These are phyloP conservation scores for Petrocephalus schoutedeni DNA, from an alignment of 2,797 vertebrate genomes.

Conservation along the genomic window DNA sequence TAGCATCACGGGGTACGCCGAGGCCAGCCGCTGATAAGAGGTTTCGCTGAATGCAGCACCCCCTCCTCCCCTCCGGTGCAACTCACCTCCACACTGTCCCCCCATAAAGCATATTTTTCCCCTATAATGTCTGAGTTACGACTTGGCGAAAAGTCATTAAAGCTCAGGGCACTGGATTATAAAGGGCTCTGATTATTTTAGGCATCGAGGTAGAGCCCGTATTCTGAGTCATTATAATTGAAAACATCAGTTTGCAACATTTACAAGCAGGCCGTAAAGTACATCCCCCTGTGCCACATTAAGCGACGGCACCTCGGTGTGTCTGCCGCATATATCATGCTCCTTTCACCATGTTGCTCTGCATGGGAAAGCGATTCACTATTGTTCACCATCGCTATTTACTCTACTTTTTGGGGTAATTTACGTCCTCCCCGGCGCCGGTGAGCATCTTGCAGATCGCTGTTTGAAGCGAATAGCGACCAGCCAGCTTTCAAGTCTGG, in stretches of 20 bases:
- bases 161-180: constrained; percentile 53
- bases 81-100: constrained; percentile 52
- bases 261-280: constrained; percentile 61
- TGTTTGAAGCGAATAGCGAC: constrained; percentile 4
- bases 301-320: constrained; percentile 55
- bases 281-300: constrained; percentile 55
- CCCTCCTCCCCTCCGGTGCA: constrained; percentile 43
- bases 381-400: constrained; percentile 38
- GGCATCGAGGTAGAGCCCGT: constrained; percentile 31
- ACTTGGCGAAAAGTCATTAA: constrained; percentile 51
- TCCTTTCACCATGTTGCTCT: constrained; percentile 40
- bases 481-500: constrained; percentile 9
- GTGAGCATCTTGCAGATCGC: constrained; percentile 21
- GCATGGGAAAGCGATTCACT: constrained; percentile 33
- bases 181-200: constrained; percentile 49
- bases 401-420: constrained; percentile 40
- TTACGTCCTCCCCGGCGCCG: constrained; percentile 32
- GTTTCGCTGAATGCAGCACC: constrained; percentile 31
- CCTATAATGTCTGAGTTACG: constrained; percentile 46
- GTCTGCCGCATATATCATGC: constrained; percentile 56
- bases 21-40: constrained; percentile 25
- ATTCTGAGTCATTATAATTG: constrained; percentile 37
- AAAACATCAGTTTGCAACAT: constrained; percentile 59
- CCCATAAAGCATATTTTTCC: constrained; percentile 54
- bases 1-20: not conserved